phyloP scores from a whole-genome alignment of 2,113 vertebrate species.

The Terrapene triunguis region DNA sequence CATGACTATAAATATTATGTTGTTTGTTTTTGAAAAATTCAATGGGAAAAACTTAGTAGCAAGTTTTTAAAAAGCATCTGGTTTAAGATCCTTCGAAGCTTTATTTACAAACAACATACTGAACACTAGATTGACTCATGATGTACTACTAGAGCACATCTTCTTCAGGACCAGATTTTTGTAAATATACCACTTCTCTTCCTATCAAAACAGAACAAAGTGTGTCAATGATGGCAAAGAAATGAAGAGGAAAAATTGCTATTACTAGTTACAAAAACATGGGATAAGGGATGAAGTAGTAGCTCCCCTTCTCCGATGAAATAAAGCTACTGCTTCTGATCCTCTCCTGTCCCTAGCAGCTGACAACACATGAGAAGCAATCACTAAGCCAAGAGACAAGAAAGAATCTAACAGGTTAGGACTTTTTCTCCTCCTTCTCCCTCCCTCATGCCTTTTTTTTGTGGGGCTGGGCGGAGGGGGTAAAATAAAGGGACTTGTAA shows the following conservation, averaged over 20 bases:
- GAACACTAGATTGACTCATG: not conserved
- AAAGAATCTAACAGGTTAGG: not conserved
- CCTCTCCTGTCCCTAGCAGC: no score
- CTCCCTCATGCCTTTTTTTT: not conserved
- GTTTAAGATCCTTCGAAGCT: not conserved
- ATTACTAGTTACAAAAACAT: not conserved
- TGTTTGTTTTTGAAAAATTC: not conserved
- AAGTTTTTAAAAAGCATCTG: not conserved
- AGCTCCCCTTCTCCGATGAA: not conserved
- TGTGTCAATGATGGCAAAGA: not conserved
- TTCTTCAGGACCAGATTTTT: not conserved
- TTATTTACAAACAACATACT: not conserved
- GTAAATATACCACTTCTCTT: not conserved
- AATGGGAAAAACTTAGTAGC: not conserved
- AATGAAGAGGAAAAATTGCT: rapidly evolving
- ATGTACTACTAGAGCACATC: not conserved
- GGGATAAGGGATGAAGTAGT: not conserved
- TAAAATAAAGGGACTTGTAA: not conserved
- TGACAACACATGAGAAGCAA: not conserved
- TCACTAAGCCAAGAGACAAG: not conserved
- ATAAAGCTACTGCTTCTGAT: not conserved
- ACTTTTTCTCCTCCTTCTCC: not conserved
- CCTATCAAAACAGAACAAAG: not conserved
- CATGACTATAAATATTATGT: not conserved
- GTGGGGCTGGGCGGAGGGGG: not conserved